These are phyloP conservation scores for Neocrepidodera transversa DNA, from an alignment of 2,888 invertebrate genomes.

Conservation along the genomic window DNA sequence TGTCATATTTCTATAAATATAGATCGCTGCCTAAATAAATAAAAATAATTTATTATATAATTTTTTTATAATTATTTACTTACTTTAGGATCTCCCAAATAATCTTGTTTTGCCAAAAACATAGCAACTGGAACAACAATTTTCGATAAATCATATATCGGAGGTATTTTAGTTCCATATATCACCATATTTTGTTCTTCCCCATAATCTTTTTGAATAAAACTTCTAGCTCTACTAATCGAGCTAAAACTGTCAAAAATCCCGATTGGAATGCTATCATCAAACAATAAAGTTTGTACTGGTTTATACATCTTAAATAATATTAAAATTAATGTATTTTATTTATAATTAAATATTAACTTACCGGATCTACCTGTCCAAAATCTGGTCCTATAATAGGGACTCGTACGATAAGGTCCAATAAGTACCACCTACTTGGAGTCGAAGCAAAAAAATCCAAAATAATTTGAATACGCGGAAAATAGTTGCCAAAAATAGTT, in stretches of 20 bases:
- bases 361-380: conserved; percentile 18
- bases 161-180: conserved; percentile 6
- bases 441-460: neutral
- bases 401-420: neutral
- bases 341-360: neutral
- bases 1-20: neutral
- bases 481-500: conserved; percentile 1
- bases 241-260: conserved; percentile 10
- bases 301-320: conserved; percentile 7
- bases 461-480: neutral
- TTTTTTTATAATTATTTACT: neutral
- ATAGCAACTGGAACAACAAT: conserved; percentile 14
- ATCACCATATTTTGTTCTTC: neutral
- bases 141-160: conserved; percentile 10
- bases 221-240: neutral
- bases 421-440: neutral
- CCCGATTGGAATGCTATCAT: conserved; percentile 8
- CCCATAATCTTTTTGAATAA: conserved; percentile 23
- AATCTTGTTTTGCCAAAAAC: conserved; percentile 16
- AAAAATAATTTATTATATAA: neutral
- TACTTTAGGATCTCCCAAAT: conserved; percentile 11
- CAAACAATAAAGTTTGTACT: neutral
- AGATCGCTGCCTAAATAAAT: neutral
- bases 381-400: conserved; percentile 10
- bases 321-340: neutral